Conservation (phyloP, 2,113 vertebrate genomes). For the Oreochromis aureus region DNA sequence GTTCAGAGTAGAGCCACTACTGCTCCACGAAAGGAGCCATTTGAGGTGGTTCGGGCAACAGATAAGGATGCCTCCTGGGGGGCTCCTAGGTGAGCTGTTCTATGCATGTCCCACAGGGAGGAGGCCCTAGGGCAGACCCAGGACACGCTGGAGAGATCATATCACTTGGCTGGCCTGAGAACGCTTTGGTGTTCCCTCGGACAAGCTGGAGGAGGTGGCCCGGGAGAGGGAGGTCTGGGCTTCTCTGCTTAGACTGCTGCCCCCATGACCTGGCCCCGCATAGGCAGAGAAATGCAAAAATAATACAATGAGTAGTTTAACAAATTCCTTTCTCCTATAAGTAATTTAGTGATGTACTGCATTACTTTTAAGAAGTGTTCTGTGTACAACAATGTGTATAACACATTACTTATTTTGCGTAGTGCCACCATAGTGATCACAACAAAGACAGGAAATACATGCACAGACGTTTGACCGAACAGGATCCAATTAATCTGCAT, state of each 20-base stretch:
- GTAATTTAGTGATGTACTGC: neutral
- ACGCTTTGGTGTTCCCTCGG: rapidly evolving
- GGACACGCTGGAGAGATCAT: neutral
- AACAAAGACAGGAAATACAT: neutral
- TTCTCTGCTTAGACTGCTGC: neutral
- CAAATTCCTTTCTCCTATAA: neutral
- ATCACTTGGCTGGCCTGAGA: neutral
- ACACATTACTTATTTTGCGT: neutral
- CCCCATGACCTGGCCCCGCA: rapidly evolving
- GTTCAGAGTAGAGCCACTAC: neutral
- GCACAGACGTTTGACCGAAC: neutral
- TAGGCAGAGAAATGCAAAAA: neutral
- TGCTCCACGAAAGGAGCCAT: neutral
- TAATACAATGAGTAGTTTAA: neutral
- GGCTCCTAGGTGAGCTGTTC: neutral
- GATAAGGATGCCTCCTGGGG: neutral
- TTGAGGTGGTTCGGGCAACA: neutral
- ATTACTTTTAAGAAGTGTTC: neutral
- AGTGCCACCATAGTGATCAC: neutral
- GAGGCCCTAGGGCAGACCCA: rapidly evolving
- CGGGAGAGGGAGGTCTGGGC: neutral
- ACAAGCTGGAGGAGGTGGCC: neutral
- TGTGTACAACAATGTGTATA: neutral
- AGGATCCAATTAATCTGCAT: neutral
- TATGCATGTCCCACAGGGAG: neutral